A percentile compares a stretch with the other conserved stretches of the same genome.
These are phyloP conservation scores for Zoroaster sp. DNA, from an alignment of 53 echinoderm and acorn worm genomes.

Conservation along the genomic window DNA sequence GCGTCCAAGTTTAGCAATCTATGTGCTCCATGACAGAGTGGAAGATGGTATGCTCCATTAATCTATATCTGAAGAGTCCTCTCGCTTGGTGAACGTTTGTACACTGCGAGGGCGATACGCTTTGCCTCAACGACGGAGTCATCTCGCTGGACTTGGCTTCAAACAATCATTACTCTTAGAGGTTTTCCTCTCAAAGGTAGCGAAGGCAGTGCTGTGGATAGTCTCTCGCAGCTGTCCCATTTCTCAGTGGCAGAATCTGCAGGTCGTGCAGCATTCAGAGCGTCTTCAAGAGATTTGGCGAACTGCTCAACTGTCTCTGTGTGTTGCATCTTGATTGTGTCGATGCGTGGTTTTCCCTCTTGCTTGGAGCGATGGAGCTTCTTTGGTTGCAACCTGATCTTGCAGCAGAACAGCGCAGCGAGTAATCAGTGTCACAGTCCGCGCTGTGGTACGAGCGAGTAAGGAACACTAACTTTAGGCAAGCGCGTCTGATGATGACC, in stretches of 20 bases:
- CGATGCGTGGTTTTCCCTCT: not conserved
- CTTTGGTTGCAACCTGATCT: not conserved
- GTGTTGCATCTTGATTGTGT: slow-evolving; percentile 12
- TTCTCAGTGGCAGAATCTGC: slow-evolving; percentile 2
- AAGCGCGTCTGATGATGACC: slow-evolving; percentile 7
- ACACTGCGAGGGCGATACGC: not conserved
- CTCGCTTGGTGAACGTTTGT: slow-evolving; percentile 37
- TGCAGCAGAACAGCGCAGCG: slow-evolving; percentile 12
- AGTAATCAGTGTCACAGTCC: slow-evolving; percentile 49
- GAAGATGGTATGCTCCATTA: too few species aligned
- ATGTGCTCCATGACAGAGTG: too few species aligned
- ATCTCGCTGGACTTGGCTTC: slow-evolving; percentile 41
- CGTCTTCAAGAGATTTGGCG: not conserved
- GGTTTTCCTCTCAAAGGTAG: slow-evolving; percentile 30
- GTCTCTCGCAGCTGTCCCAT: slow-evolving; percentile 11
- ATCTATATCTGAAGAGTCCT: not conserved
- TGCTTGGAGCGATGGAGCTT: slow-evolving; percentile 2
- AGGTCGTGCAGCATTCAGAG: not conserved
- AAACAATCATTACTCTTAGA: slow-evolving; percentile 22
- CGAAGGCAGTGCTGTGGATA: slow-evolving; percentile 20
- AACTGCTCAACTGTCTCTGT: slow-evolving; percentile 14
- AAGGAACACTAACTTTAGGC: not conserved
- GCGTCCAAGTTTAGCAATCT: too few species aligned
- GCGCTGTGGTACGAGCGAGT: slow-evolving; percentile 8
- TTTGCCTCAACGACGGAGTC: slow-evolving; percentile 62